Evolutionary conservation across 2,797 vertebrate species (phyloP).

Genomic region (Lacerta bilineata): DNA sequence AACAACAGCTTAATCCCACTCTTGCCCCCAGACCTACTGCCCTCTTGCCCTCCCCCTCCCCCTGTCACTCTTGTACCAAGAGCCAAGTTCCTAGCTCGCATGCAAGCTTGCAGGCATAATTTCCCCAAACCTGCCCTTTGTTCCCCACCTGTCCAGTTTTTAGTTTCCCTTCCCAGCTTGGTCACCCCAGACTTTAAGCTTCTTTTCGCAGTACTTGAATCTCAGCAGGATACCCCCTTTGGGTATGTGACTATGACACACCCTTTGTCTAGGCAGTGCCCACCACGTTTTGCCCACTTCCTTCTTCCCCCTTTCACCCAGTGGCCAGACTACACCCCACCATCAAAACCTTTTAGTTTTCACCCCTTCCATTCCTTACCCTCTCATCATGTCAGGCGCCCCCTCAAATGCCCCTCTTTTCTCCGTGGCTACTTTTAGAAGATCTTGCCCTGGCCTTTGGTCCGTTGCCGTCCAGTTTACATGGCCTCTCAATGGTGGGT

Average conservation of each 20-base stretch:
- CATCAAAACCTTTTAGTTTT: not conserved
- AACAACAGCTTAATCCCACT: not conserved
- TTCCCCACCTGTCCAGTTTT: constrained; percentile 12
- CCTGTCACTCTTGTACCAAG: not conserved
- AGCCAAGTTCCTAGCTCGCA: constrained; percentile 6
- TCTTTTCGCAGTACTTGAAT: not conserved
- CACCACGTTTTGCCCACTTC: not conserved
- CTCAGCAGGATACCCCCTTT: not conserved
- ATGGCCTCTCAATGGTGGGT: not conserved
- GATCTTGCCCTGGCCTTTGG: not conserved
- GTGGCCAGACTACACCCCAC: not conserved
- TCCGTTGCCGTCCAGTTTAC: not conserved
- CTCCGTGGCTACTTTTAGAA: not conserved
- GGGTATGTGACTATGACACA: not conserved
- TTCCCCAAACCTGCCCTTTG: constrained; percentile 1
- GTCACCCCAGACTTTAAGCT: not conserved
- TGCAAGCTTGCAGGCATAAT: constrained; percentile 1
- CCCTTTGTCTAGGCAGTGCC: constrained; percentile 14
- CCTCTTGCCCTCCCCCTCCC: not conserved
- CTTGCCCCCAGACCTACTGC: not conserved
- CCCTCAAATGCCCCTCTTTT: constrained; percentile 1
- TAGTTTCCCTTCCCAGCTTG: not conserved
- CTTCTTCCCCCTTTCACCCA: not conserved
- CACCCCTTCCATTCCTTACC: not conserved
- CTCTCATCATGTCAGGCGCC: not conserved